Evolutionary conservation across 2,888 invertebrate species (phyloP), one percentile per base, ranked within the genome.

Genomic region (Disparrhopalites patrizii): DNA sequence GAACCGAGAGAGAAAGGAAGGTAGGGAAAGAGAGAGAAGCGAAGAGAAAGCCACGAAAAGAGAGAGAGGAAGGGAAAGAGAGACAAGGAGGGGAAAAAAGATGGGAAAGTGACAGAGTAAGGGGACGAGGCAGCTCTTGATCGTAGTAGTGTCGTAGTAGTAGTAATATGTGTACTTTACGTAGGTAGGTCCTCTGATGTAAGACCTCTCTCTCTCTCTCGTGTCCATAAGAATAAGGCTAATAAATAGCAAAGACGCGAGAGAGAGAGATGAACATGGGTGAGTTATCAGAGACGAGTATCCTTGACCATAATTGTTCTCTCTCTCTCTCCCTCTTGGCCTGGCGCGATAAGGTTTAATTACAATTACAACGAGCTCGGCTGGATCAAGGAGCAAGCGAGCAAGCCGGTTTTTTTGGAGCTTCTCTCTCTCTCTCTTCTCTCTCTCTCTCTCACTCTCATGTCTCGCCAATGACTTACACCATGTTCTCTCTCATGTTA

Each of bases 331-430:
- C n/a, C n/a, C n/a, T n/a, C n/a, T n/a, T n/a, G 58, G 58, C 38
- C 30, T 38, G 47, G 47, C 20, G 23, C 47, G 60, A 58, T 65
- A 65, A 66, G 62, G 54, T 66, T 66, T 66, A 66, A 66, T 66
- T 66, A 66, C 66, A 66, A 66, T 66, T 62, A 65, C 65, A 65
- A 58, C 58, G 58, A 58, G 58, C 47, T 47, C 50, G 60, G 47
- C 25, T 47, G 36, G 56, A 30, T 30, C 33, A 56, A 56, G 33
- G n/a, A 36, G 56, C 33, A 20, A 20, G n/a, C 51, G 61, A 27
- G 25, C 25, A 60, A 57, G 47, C 65, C 58, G 65, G 65, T 65
- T 65, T 64, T 61, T 61, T n/a, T n/a, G n/a, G n/a, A 20, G 43
- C 54, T 55, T 51, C 51, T 63, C 43, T 25, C 47, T 47, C 47